Evolutionary conservation across 2,797 vertebrate species (phyloP).

Genomic region (Steatocranus sp.): DNA sequence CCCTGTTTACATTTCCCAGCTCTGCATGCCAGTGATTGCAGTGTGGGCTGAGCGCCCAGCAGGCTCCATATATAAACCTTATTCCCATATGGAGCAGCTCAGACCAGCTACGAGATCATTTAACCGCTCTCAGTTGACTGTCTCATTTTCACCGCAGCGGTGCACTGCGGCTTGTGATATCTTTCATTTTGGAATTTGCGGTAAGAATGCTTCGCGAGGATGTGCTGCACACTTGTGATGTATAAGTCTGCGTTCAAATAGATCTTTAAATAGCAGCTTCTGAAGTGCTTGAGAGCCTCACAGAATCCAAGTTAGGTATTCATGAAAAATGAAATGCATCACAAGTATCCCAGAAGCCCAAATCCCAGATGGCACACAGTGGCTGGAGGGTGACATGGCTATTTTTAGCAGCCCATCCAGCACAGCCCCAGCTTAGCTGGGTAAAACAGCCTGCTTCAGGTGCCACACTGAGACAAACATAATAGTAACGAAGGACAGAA

Average conservation of each 20-base stretch:
- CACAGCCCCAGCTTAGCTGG: slow-evolving; percentile 30
- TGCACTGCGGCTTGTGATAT: neutral
- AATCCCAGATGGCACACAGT: slow-evolving; percentile 59
- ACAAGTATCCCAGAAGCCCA: slow-evolving; percentile 53
- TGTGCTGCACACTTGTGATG: neutral
- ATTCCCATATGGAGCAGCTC: slow-evolving; percentile 6
- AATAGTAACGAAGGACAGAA: neutral
- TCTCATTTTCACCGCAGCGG: neutral
- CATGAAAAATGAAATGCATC: slow-evolving; percentile 64
- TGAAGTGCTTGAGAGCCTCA: slow-evolving; percentile 20
- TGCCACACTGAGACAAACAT: slow-evolving; percentile 28
- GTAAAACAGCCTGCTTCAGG: slow-evolving; percentile 43
- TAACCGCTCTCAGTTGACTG: neutral
- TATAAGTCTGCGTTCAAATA: neutral
- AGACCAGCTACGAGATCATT: slow-evolving; percentile 6
- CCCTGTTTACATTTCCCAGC: slow-evolving; percentile 69
- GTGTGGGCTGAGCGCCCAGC: slow-evolving; percentile 26
- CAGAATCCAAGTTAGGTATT: slow-evolving; percentile 54
- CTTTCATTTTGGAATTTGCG: slow-evolving; percentile 19
- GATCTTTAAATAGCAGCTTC: slow-evolving; percentile 21
- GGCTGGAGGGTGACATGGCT: slow-evolving; percentile 62
- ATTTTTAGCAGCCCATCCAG: slow-evolving; percentile 66
- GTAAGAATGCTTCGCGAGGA: neutral
- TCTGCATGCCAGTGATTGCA: slow-evolving; percentile 41
- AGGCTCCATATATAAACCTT: slow-evolving; percentile 29